Conservation (phyloP, 2,888 invertebrate species). For the Lasioglossum malachurum region DNA sequence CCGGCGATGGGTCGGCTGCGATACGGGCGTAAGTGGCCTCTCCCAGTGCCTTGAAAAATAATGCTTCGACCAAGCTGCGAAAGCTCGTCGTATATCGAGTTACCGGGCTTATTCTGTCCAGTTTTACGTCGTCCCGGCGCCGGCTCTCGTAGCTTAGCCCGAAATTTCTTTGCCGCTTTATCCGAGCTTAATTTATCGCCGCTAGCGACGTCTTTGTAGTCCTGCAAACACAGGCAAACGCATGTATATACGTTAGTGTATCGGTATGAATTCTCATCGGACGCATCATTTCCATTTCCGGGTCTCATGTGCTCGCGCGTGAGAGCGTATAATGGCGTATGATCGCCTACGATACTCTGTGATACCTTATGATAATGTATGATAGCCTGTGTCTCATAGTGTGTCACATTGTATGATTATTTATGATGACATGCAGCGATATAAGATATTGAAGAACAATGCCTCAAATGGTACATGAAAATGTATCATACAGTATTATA, state of each 20-base stretch:
- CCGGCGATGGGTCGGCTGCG: conserved; percentile 14
- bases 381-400: too few relatives aligned
- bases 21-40: conserved; percentile 33
- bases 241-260: not conserved
- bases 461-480: too few relatives aligned
- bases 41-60: conserved; percentile 37
- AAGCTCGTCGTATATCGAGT: conserved; percentile 34
- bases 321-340: too few relatives aligned
- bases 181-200: conserved; percentile 29
- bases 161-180: conserved; percentile 31
- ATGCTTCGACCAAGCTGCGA: conserved; percentile 24
- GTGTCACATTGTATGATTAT: too few relatives aligned
- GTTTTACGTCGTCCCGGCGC: not conserved
- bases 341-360: too few relatives aligned
- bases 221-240: not conserved
- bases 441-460: too few relatives aligned
- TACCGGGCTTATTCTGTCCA: conserved; percentile 14
- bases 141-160: not conserved
- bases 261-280: not conserved
- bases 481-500: too few relatives aligned
- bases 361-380: too few relatives aligned
- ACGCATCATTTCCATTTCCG: too few relatives aligned
- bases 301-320: too few relatives aligned
- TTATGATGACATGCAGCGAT: too few relatives aligned
- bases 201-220: not conserved